Evolutionary conservation across 1,140 invertebrate species (phyloP).

Genomic region (Eulimnadia texana): DNA sequence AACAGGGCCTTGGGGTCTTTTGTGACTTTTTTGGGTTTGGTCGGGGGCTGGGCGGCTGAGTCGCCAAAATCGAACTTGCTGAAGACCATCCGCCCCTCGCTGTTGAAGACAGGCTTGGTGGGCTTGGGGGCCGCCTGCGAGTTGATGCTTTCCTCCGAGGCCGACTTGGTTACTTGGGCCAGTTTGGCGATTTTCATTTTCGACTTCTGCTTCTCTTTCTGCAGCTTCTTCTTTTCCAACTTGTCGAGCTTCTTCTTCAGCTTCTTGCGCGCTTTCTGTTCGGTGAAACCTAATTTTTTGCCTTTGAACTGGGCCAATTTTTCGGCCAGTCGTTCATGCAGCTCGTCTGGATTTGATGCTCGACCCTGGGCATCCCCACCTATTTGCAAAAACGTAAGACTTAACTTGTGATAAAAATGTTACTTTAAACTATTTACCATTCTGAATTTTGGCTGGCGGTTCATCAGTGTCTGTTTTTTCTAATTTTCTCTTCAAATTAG

Average conservation of each 20-base stretch:
- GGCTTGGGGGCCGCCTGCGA: constrained; percentile 30
- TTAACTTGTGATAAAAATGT: not conserved
- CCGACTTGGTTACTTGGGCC: constrained; percentile 26
- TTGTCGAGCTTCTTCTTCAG: constrained; percentile 38
- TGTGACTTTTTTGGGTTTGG: constrained; percentile 34
- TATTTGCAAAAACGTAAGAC: not conserved
- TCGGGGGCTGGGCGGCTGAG: constrained; percentile 34
- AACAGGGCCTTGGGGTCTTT: constrained; percentile 53
- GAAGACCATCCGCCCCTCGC: constrained; percentile 62
- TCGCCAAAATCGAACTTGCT: constrained; percentile 68
- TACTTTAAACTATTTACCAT: not conserved
- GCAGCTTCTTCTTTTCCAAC: constrained; percentile 33
- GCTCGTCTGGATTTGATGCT: constrained; percentile 9
- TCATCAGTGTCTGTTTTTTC: not conserved
- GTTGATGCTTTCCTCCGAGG: constrained; percentile 16
- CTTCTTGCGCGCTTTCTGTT: constrained; percentile 37
- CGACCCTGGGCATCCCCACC: not conserved
- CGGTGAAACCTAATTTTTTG: constrained; percentile 34
- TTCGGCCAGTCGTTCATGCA: constrained; percentile 4
- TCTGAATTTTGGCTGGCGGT: not conserved
- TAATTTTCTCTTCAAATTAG: not conserved
- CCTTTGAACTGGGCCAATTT: constrained; percentile 16
- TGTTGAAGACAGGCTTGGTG: constrained; percentile 54
- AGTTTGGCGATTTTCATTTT: constrained; percentile 32
- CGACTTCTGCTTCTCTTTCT: constrained; percentile 35